Conservation (phyloP, 2,888 invertebrate genomes). For the Trachelus tabidus region DNA sequence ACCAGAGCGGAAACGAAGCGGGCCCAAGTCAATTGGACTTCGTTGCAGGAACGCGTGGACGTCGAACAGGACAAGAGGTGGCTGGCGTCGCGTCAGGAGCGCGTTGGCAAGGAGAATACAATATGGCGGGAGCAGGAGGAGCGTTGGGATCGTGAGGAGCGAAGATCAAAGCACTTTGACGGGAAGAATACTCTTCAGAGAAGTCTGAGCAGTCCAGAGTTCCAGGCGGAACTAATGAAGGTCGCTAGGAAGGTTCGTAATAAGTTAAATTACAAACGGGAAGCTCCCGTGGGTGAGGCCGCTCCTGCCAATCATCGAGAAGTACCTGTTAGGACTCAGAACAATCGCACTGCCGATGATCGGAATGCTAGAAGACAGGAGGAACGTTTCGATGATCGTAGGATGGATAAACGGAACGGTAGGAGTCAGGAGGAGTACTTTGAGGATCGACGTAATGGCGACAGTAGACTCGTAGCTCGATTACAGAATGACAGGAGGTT, state of each 20-base stretch:
- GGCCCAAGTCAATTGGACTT: constrained; percentile 48
- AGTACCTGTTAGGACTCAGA: constrained; percentile 19
- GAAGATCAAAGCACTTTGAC: constrained; percentile 50
- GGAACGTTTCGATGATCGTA: constrained; percentile 31
- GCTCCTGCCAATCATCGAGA: constrained; percentile 23
- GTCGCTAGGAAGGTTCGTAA: constrained; percentile 52
- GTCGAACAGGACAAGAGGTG: constrained; percentile 32
- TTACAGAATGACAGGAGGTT: constrained; percentile 19
- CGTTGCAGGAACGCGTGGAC: constrained; percentile 33
- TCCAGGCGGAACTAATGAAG: constrained; percentile 68
- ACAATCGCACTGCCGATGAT: constrained; percentile 17
- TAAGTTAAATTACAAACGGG: constrained; percentile 44
- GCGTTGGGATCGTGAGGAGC: constrained; percentile 27
- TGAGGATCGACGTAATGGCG: constrained; percentile 33
- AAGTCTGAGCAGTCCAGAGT: constrained; percentile 67
- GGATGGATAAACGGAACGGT: constrained; percentile 33
- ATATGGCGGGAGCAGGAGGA: constrained; percentile 33
- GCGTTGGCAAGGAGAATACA: constrained; percentile 22
- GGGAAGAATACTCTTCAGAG: constrained; percentile 64
- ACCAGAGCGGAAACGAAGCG: constrained; percentile 80
- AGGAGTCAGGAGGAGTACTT: constrained; percentile 33
- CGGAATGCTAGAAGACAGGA: constrained; percentile 35
- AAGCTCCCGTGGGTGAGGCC: constrained; percentile 39
- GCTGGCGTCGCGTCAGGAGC: constrained; percentile 25
- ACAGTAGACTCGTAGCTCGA: constrained; percentile 23